Percentiles rank a stretch among this genome's conserved stretches.
Evolutionary conservation across 2,797 vertebrate species (phyloP).

Genomic region (Labroides dimidiatus): DNA sequence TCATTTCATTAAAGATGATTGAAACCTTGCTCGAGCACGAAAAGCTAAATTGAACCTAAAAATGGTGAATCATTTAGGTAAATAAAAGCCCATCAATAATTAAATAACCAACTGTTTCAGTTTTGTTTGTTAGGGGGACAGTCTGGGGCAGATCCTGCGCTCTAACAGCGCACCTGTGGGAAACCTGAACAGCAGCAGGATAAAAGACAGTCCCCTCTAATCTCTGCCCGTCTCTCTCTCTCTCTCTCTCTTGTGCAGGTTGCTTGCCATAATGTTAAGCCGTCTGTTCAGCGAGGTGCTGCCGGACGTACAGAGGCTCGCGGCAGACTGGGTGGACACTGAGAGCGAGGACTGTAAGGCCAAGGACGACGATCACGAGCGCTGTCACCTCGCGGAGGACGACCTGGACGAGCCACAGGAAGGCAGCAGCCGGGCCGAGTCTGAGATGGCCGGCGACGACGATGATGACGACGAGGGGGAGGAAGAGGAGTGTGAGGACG

Average conservation of each 20-base stretch:
- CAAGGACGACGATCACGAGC: slow-evolving; percentile 88
- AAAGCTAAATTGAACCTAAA: no score
- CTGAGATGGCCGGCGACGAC: slow-evolving; percentile 82
- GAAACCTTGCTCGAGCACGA: no score
- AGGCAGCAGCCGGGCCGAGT: slow-evolving; percentile 81
- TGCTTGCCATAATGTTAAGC: slow-evolving; percentile 91
- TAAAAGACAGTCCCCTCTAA: slow-evolving; percentile 14
- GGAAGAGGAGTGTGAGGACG: slow-evolving; percentile 86
- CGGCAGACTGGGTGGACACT: slow-evolving; percentile 91
- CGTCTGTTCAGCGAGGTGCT: slow-evolving; percentile 97
- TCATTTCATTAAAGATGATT: no score
- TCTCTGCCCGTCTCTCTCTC: slow-evolving; percentile 26
- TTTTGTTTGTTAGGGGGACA: no score
- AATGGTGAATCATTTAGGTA: no score
- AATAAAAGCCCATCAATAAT: no score
- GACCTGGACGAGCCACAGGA: slow-evolving; percentile 70
- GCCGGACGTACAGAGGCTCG: slow-evolving; percentile 95
- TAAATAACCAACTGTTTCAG: no score
- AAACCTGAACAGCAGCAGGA: slow-evolving; percentile 14
- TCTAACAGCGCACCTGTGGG: neutral
- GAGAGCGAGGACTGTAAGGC: slow-evolving; percentile 81
- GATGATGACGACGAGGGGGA: slow-evolving; percentile 81
- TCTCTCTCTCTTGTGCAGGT: slow-evolving; percentile 59
- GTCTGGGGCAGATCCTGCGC: neutral
- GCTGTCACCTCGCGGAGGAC: slow-evolving; percentile 77